Percentiles rank a stretch among this genome's conserved stretches.
These are phyloP conservation scores for Gallinago nigripennis DNA, from an alignment of 2,797 vertebrate genomes.

Conservation along the genomic window DNA sequence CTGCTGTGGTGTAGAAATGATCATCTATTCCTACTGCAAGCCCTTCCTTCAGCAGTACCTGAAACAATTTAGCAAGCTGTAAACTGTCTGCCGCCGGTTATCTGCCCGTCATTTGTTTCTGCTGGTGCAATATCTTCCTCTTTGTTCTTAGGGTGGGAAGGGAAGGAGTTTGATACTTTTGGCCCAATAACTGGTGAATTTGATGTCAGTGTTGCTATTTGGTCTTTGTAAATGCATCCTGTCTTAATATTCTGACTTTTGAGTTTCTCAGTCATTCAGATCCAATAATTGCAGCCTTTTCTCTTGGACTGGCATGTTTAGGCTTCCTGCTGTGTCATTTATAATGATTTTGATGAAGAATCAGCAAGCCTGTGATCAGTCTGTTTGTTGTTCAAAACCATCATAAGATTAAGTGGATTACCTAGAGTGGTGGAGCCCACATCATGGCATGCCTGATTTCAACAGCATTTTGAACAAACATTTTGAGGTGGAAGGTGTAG, in stretches of 20 bases:
- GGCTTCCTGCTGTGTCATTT: neutral
- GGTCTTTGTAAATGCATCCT: neutral
- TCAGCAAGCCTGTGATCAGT: neutral
- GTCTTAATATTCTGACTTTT: neutral
- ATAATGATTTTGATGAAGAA: neutral
- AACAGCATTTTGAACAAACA: neutral
- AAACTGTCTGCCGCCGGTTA: neutral
- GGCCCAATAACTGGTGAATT: neutral
- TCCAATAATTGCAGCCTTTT: neutral
- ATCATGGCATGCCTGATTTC: neutral
- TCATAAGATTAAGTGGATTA: neutral
- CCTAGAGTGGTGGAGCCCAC: neutral
- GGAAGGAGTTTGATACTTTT: neutral
- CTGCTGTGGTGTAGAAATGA: neutral
- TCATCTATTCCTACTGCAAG: neutral
- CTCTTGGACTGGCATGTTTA: neutral
- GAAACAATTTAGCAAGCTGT: neutral
- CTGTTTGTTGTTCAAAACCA: neutral
- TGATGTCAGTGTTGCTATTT: neutral
- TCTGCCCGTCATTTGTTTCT: neutral
- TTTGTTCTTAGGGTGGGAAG: neutral
- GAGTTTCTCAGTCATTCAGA: neutral
- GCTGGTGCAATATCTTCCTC: neutral
- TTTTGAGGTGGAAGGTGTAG: neutral
- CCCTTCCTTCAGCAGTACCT: neutral